Evolutionary conservation across 2,113 vertebrate species (phyloP), one percentile per base, ranked within the genome.

Genomic region (Boulengeromyrus knoepffleri): DNA sequence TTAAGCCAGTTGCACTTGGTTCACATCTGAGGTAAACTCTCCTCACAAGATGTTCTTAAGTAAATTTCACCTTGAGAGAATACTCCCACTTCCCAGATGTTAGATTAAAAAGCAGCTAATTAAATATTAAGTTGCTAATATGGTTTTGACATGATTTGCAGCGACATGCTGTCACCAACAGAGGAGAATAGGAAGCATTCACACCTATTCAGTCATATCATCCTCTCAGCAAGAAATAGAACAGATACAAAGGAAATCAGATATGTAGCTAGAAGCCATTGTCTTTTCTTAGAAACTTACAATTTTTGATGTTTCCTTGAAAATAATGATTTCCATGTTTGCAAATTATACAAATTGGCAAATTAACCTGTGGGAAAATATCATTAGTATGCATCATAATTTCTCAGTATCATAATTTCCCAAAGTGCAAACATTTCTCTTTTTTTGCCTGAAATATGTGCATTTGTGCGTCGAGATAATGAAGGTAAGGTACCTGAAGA

Each of bases 291-390:
- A 56, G 50, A 56, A 87, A 49, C 4, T 3, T 49, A 56, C 27
- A 53, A 53, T n/a, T 46, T 21, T 13, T 85, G 39, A n/a, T 47
- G 45, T n/a, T 85, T 85, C 9, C 24, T 47, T 85, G 45, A 46
- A 47, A 24, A 47, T n/a, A 85, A 45, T 85, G 24, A 85, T 46
- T 85, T 17, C 45, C 45, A 19, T 85, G 83, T 85, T 85, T 85
- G 39, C 83, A 85, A 85, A 47, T 85, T 45, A 85, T 85, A 85
- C 83, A 85, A 49, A 85, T 85, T 85, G 83, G 83, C 83, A 47
- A 85, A 47, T 85, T 85, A 85, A 85, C 83, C 83, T 47, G 42
- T 47, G 39, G 45, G 21, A n/a, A 47, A 85, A 46, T 85, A 42
- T 83, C 15, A 83, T 85, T 85, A 85, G 83, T 47, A 85, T 85